A percentile compares a stretch with the other conserved stretches of the same genome.
Evolutionary conservation across 2,797 vertebrate genomes (phyloP).

Genomic region (Tachyglossus aculeatus): DNA sequence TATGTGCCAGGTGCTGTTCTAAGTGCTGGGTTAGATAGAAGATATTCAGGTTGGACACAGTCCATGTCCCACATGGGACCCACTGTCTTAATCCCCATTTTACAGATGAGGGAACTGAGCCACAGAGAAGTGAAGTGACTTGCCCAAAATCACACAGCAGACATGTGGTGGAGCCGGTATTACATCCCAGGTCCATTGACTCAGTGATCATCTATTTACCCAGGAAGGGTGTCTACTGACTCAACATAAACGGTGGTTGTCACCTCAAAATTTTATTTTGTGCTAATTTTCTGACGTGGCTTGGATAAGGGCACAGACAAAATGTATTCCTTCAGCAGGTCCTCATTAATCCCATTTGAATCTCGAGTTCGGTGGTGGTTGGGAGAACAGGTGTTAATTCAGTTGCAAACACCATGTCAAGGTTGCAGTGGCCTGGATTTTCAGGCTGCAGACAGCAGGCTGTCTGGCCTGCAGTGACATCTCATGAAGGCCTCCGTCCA

Average conservation of each 20-base stretch:
- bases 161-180: no score
- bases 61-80: no score
- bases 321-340: conserved; percentile 17
- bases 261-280: conserved; percentile 37
- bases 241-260: neutral
- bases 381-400: conserved; percentile 32
- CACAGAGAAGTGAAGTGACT: no score
- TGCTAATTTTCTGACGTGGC: conserved; percentile 14
- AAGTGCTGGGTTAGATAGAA: no score
- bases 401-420: conserved; percentile 3
- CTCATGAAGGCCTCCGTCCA: neutral
- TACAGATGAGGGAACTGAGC: no score
- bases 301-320: conserved; percentile 31
- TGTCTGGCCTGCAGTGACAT: neutral
- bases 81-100: no score
- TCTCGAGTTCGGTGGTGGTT: conserved; percentile 10
- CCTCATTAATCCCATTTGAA: conserved; percentile 1
- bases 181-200: no score
- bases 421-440: conserved; percentile 3
- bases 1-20: no score
- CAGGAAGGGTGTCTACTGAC: neutral
- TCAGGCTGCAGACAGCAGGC: neutral
- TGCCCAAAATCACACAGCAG: no score
- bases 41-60: no score
- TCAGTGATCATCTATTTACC: neutral